Conservation (phyloP, 1,140 invertebrate species). For the Drosophila pseudoananassae region DNA sequence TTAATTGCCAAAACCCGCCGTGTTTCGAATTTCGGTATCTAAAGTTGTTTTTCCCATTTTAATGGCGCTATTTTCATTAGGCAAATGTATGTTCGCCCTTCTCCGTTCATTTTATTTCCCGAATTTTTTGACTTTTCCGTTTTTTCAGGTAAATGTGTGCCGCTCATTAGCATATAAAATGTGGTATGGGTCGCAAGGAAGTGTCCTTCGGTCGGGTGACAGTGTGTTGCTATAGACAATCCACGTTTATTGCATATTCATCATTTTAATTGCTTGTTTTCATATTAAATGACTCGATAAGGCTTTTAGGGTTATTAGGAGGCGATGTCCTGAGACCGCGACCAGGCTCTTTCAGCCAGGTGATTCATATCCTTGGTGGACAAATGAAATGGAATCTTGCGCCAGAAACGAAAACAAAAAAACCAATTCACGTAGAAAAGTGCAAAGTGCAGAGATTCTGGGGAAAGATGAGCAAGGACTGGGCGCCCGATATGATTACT, state of each 20-base stretch:
- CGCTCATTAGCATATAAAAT: constrained; percentile 80
- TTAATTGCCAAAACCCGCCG: constrained; percentile 78
- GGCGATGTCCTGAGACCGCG: constrained; percentile 23
- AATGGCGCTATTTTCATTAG: constrained; percentile 83
- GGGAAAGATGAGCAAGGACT: constrained; percentile 2
- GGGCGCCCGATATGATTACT: constrained; percentile 69
- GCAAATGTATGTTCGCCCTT: constrained; percentile 75
- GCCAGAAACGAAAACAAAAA: constrained; percentile 4
- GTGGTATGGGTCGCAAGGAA: constrained; percentile 43
- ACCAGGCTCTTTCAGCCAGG: constrained; percentile 4
- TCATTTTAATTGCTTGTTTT: constrained; percentile 83
- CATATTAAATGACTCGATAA: constrained; percentile 79
- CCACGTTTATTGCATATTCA: constrained; percentile 82
- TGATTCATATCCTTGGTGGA: constrained; percentile 1
- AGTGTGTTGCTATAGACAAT: constrained; percentile 49
- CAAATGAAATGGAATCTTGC: constrained; percentile 37
- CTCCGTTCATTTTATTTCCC: constrained; percentile 39
- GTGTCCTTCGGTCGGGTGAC: constrained; percentile 37
- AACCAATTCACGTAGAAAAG: constrained; percentile 60
- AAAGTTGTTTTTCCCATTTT: constrained; percentile 83
- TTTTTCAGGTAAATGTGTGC: constrained; percentile 60
- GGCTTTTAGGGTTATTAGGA: constrained; percentile 77
- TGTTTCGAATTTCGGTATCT: constrained; percentile 80
- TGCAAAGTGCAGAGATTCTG: constrained; percentile 12
- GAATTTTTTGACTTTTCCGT: constrained; percentile 28